Percentiles rank a stretch among this genome's conserved stretches.
phyloP scores from a whole-genome alignment of 2,113 vertebrate species.

The Raja brachyura region DNA sequence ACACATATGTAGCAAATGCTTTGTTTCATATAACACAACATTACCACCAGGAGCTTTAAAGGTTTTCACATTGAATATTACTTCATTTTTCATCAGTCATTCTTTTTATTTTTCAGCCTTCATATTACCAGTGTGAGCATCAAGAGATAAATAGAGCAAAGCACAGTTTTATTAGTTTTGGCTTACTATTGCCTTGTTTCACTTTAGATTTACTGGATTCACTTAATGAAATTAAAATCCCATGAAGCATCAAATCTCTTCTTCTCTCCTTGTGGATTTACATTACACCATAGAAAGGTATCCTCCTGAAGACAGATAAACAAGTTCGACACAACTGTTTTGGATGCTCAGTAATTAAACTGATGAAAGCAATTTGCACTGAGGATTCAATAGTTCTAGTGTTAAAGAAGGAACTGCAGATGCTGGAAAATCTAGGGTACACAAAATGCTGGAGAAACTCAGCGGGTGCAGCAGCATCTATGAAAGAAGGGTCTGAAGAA shows the following conservation, averaged over 20 bases:
- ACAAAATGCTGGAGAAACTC: no score
- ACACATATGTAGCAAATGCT: no score
- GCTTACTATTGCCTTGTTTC: background rate
- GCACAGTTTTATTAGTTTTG: conserved; percentile 14
- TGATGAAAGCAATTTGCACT: background rate
- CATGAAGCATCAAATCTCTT: background rate
- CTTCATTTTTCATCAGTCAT: conserved; percentile 25
- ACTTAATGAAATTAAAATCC: conserved; percentile 32
- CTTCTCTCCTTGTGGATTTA: conserved; percentile 3
- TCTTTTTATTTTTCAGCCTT: background rate
- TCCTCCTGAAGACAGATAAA: background rate
- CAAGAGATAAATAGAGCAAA: background rate
- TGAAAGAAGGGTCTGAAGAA: no score
- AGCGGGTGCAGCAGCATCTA: no score
- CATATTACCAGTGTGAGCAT: conserved; percentile 11
- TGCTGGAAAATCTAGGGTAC: no score
- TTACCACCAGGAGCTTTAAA: background rate
- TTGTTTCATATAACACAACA: background rate
- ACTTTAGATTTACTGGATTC: conserved; percentile 16
- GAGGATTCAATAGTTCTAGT: background rate
- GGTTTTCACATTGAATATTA: conserved; percentile 23
- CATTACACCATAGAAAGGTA: background rate
- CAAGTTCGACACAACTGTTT: background rate
- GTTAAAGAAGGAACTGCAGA: no score
- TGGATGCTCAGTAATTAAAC: background rate